These are phyloP conservation scores for Cathartes aura DNA, from an alignment of 2,113 vertebrate genomes.

Conservation along the genomic window DNA sequence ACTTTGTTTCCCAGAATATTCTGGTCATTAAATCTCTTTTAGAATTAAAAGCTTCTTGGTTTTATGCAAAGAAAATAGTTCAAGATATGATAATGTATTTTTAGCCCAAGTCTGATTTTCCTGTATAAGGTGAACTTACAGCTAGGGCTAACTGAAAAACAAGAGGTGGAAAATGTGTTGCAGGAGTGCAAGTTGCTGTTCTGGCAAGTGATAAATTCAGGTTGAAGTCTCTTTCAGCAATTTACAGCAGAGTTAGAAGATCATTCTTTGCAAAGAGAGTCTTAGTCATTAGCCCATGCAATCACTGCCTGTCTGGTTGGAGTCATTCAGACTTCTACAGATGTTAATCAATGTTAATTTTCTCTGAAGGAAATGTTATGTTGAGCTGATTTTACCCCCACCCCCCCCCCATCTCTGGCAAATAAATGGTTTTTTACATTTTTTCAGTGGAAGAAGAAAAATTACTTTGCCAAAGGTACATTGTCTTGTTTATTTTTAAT, in stretches of 20 bases:
- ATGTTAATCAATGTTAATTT: neutral
- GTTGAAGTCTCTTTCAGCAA: conserved; percentile 3
- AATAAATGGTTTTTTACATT: neutral
- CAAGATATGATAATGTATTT: neutral
- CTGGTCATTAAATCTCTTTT: neutral
- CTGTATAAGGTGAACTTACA: neutral
- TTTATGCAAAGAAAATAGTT: neutral
- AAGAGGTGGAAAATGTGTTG: neutral
- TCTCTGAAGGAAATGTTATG: neutral
- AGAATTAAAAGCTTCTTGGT: neutral
- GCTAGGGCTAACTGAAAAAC: neutral
- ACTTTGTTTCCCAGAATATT: neutral
- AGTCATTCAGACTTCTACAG: neutral
- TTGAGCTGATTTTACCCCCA: neutral
- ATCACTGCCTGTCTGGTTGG: neutral
- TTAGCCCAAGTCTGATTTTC: neutral
- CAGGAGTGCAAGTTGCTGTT: neutral
- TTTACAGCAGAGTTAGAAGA: neutral
- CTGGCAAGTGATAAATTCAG: conserved; percentile 19
- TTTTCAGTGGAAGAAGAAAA: neutral
- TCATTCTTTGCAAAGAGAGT: neutral
- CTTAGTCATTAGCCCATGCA: neutral
- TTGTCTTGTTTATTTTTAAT: neutral
- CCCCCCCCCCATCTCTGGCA: neutral
- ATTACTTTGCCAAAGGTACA: neutral